Evolutionary conservation across 2,888 invertebrate genomes (phyloP), one percentile per base, ranked within the genome.

Genomic region (Sicus ferrugineus): DNA sequence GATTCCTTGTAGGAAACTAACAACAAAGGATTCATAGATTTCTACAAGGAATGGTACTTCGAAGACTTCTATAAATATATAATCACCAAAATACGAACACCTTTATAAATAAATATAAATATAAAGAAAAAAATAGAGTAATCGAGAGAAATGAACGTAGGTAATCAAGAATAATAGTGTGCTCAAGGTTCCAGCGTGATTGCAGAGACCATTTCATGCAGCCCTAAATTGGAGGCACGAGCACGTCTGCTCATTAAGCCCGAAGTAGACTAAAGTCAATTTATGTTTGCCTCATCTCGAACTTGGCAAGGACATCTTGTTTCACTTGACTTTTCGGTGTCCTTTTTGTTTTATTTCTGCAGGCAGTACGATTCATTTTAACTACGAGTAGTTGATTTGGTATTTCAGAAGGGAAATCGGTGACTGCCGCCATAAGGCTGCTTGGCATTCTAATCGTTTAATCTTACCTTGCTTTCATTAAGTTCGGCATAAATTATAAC

Each of bases 171-270:
- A n/a, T n/a, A n/a, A n/a, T n/a, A n/a, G n/a, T n/a, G n/a, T n/a
- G n/a, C n/a, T n/a, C n/a, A n/a, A n/a, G n/a, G n/a, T n/a, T n/a
- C n/a, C n/a, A n/a, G n/a, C n/a, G n/a, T n/a, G n/a, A n/a, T n/a
- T n/a, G n/a, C n/a, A n/a, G n/a, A n/a, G n/a, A 14, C 52, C 52
- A 61, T 64, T 65, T 59, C 34, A 67, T 67, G 69, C 74, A 73
- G 75, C 71, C 71, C 79, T 81, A 81, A 81, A 81, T 81, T 81
- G 81, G 78, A 77, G 77, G 78, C 75, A 76, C 75, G 78, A 78
- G 80, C 81, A 81, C 81, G 81, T 81, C 81, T 81, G 81, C 81
- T 81, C 81, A 81, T 81, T 81, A 81, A 81, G 81, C 80, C 79
- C 79, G 81, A 81, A 80, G 80, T 79, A 80, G 81, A 80, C 81